These are phyloP conservation scores for Caradrina clavipalpis DNA, from an alignment of 2,888 invertebrate genomes.

Conservation along the genomic window DNA sequence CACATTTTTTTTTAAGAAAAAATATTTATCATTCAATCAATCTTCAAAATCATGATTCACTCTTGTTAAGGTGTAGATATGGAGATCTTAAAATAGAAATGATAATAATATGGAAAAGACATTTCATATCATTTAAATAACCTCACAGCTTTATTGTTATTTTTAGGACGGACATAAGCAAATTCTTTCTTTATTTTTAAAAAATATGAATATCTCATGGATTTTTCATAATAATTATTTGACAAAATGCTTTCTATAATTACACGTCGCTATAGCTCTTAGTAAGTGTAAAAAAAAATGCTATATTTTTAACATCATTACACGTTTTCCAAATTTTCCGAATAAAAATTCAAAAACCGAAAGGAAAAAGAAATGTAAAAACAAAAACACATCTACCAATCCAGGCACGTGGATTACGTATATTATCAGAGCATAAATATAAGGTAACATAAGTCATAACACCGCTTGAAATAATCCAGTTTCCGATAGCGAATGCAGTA, in stretches of 20 bases:
- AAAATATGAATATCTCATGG: too few relatives aligned
- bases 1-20: neutral
- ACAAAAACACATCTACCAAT: neutral
- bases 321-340: too few relatives aligned
- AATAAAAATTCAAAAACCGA: too few relatives aligned
- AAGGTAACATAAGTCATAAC: conserved; percentile 56
- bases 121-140: neutral
- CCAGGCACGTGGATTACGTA: conserved; percentile 3
- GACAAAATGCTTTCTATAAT: too few relatives aligned
- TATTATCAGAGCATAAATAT: conserved; percentile 41
- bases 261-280: too few relatives aligned
- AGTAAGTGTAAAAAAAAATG: too few relatives aligned
- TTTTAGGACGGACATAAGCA: too few relatives aligned
- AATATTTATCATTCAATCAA: neutral
- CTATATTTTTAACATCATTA: too few relatives aligned
- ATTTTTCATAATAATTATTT: too few relatives aligned
- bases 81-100: neutral
- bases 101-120: neutral
- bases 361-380: neutral
- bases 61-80: neutral
- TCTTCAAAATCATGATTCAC: conserved; percentile 1
- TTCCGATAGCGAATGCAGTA: conserved; percentile 67
- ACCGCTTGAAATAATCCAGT: conserved; percentile 52
- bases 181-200: too few relatives aligned
- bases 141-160: neutral